Percentiles rank a stretch among this genome's conserved stretches.
These are phyloP conservation scores for Helicoverpa assulta DNA, from an alignment of 2,888 invertebrate genomes.

Conservation along the genomic window DNA sequence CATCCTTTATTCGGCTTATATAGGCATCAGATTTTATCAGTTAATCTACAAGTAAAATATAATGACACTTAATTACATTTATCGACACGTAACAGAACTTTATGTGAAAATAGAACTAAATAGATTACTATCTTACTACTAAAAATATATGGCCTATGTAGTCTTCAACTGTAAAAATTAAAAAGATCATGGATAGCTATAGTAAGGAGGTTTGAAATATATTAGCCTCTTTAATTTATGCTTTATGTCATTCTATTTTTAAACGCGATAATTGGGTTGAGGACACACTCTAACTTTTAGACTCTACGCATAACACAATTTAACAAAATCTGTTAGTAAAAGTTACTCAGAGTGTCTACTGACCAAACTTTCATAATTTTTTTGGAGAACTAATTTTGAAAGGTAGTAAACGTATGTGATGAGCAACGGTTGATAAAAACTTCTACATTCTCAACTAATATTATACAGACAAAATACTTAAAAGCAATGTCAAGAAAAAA, in stretches of 20 bases:
- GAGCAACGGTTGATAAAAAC: no score
- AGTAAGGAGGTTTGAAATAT: slow-evolving; percentile 28
- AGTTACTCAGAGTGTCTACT: no score
- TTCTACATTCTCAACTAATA: no score
- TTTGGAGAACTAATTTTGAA: no score
- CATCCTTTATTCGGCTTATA: not conserved
- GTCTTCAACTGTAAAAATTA: slow-evolving; percentile 25
- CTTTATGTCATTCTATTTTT: slow-evolving; percentile 30
- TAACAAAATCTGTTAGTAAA: no score
- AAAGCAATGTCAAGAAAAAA: no score
- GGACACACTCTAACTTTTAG: slow-evolving; percentile 9
- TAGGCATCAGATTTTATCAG: slow-evolving; percentile 9
- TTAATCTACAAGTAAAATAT: slow-evolving; percentile 20
- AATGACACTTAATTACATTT: slow-evolving; percentile 41
- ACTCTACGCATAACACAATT: not conserved
- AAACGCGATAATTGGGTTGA: slow-evolving; percentile 7
- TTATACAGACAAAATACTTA: no score
- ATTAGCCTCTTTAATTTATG: slow-evolving; percentile 35
- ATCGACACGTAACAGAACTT: slow-evolving; percentile 32
- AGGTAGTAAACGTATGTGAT: no score
- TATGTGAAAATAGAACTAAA: slow-evolving; percentile 16
- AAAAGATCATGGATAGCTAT: slow-evolving; percentile 50
- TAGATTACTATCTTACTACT: slow-evolving; percentile 3
- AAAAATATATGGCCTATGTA: slow-evolving; percentile 25
- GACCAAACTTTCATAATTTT: no score